Conservation (phyloP, 1,140 invertebrate genomes). For the Drosophila miranda region DNA sequence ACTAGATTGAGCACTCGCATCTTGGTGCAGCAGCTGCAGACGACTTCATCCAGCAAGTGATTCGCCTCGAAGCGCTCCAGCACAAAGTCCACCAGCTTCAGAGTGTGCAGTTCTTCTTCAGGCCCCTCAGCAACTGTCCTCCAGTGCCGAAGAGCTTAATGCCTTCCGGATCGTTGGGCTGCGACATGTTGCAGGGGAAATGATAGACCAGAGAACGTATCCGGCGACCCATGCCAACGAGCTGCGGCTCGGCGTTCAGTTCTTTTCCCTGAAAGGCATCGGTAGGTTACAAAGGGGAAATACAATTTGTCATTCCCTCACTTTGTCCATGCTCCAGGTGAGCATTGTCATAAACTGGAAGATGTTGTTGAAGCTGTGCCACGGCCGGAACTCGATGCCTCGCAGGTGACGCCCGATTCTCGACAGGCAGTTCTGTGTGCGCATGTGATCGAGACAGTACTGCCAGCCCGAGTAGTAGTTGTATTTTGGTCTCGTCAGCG, state of each 20-base stretch:
- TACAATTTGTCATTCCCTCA: background rate
- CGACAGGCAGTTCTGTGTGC: constrained; percentile 88
- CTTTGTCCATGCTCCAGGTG: constrained; percentile 87
- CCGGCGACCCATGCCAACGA: constrained; percentile 84
- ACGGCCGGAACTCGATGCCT: constrained; percentile 88
- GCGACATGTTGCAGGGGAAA: constrained; percentile 90
- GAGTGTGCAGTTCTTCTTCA: constrained; percentile 87
- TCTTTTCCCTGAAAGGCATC: constrained; percentile 37
- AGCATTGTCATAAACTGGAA: constrained; percentile 93
- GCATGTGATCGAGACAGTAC: constrained; percentile 89
- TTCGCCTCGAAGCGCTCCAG: constrained; percentile 88
- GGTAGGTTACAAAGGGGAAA: background rate
- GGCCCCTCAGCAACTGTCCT: constrained; percentile 86
- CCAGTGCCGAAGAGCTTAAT: constrained; percentile 90
- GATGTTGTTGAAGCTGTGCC: constrained; percentile 91
- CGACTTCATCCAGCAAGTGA: constrained; percentile 90
- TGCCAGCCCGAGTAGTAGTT: constrained; percentile 94
- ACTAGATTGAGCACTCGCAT: constrained; percentile 87
- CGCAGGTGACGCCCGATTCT: constrained; percentile 88
- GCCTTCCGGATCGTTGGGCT: constrained; percentile 85
- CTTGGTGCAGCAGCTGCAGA: constrained; percentile 86
- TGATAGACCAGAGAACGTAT: constrained; percentile 88
- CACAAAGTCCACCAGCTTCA: constrained; percentile 91
- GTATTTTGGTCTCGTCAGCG: constrained; percentile 89
- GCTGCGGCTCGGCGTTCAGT: constrained; percentile 63